Evolutionary conservation across 2,888 invertebrate species (phyloP).

Genomic region (Drosophila hawaiiensis): DNA sequence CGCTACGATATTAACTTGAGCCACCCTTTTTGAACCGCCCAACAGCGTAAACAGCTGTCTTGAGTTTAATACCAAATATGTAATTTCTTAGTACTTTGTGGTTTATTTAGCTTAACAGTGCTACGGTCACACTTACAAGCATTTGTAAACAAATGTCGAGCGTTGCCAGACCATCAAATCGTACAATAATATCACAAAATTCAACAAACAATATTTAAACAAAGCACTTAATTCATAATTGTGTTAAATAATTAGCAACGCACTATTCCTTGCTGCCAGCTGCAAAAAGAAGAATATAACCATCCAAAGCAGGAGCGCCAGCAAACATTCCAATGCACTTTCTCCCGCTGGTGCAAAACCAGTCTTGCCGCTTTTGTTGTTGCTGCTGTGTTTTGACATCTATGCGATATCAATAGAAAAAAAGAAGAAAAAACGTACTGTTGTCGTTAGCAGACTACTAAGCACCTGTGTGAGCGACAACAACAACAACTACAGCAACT

Average conservation of each 20-base stretch:
- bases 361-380: slow-evolving; percentile 53
- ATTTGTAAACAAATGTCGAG: slow-evolving; percentile 52
- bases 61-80: slow-evolving; percentile 21
- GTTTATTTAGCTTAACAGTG: slow-evolving; percentile 6
- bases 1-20: slow-evolving; percentile 2
- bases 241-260: slow-evolving; percentile 21
- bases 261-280: slow-evolving; percentile 6
- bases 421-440: slow-evolving; percentile 61
- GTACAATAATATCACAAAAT: slow-evolving; percentile 8
- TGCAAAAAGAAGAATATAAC: neutral
- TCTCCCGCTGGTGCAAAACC: slow-evolving; percentile 63
- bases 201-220: neutral
- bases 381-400: slow-evolving; percentile 65
- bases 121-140: slow-evolving; percentile 34
- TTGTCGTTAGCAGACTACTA: slow-evolving; percentile 58
- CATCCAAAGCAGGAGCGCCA: slow-evolving; percentile 22
- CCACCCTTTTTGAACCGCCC: neutral
- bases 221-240: slow-evolving; percentile 6
- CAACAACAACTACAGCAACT: slow-evolving; percentile 15
- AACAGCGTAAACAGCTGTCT: slow-evolving; percentile 28
- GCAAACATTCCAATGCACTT: slow-evolving; percentile 73
- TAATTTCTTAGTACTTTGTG: neutral
- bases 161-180: slow-evolving; percentile 33
- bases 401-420: slow-evolving; percentile 76
- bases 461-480: slow-evolving; percentile 62